A percentile compares a stretch with the other conserved stretches of the same genome.
phyloP scores from a whole-genome alignment of 2,113 vertebrate species.

The Mustelus asterias region DNA sequence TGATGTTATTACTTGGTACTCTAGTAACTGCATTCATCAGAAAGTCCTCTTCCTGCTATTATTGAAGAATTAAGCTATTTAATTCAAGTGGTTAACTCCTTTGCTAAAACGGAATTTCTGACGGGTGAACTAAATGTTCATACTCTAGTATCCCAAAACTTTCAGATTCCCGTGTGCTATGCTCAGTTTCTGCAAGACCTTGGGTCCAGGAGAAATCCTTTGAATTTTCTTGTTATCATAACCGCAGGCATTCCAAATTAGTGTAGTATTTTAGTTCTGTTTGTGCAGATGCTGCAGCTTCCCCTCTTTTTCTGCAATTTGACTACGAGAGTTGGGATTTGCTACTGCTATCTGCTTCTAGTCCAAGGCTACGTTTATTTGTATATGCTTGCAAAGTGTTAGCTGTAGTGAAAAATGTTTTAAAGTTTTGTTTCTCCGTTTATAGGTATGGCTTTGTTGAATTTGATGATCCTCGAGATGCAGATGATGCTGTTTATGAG shows the following conservation, averaged over 20 bases:
- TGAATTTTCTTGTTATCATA: neutral
- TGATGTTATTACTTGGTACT: neutral
- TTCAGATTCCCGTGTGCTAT: neutral
- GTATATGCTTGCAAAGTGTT: neutral
- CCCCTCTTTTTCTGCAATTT: neutral
- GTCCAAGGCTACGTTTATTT: neutral
- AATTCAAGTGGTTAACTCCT: neutral
- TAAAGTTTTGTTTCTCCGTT: constrained; percentile 20
- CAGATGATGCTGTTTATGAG: constrained; percentile 92
- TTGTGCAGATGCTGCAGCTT: neutral
- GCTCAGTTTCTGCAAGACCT: neutral
- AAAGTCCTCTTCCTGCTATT: too few species aligned
- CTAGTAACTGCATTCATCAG: too few species aligned
- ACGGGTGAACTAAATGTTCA: neutral
- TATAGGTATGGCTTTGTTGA: constrained; percentile 92
- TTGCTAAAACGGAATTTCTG: neutral
- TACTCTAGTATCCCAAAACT: neutral
- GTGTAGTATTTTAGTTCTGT: neutral
- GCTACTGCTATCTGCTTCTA: neutral
- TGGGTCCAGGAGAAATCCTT: neutral
- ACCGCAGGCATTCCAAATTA: neutral
- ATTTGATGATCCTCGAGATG: constrained; percentile 90
- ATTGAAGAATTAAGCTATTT: neutral
- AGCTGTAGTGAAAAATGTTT: neutral
- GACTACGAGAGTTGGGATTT: neutral